Conservation (phyloP, 2,113 vertebrate genomes). For the Lethenteron reissneri region DNA sequence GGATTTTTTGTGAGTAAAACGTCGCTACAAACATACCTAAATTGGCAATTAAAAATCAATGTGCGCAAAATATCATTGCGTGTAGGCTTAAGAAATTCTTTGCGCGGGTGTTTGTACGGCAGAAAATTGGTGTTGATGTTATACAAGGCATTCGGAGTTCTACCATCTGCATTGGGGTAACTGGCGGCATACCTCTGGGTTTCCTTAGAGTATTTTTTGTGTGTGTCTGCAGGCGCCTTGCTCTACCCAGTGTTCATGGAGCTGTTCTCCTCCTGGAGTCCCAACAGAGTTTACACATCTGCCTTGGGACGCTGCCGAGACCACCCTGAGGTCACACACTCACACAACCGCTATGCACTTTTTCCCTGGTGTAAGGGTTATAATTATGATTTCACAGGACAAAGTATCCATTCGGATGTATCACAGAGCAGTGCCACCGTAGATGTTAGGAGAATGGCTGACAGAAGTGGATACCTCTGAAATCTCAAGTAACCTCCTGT, state of each 20-base stretch:
- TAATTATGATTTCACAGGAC: neutral
- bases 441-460: neutral
- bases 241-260: neutral
- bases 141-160: neutral
- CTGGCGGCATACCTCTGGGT: too few relatives aligned
- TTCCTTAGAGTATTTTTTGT: too few relatives aligned
- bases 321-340: neutral
- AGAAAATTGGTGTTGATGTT: neutral
- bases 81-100: neutral
- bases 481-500: too few relatives aligned
- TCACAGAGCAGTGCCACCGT: neutral
- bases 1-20: too few relatives aligned
- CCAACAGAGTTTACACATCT: constrained; percentile 1
- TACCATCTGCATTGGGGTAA: neutral
- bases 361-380: neutral
- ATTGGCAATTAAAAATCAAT: neutral
- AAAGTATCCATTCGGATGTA: neutral
- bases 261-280: constrained; percentile 5
- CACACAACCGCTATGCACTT: neutral
- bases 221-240: neutral
- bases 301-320: constrained; percentile 5
- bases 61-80: neutral
- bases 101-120: neutral
- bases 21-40: neutral
- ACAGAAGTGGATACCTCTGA: neutral